Conservation (phyloP, 2,797 vertebrate species). For the Melanogrammus aeglefinus region DNA sequence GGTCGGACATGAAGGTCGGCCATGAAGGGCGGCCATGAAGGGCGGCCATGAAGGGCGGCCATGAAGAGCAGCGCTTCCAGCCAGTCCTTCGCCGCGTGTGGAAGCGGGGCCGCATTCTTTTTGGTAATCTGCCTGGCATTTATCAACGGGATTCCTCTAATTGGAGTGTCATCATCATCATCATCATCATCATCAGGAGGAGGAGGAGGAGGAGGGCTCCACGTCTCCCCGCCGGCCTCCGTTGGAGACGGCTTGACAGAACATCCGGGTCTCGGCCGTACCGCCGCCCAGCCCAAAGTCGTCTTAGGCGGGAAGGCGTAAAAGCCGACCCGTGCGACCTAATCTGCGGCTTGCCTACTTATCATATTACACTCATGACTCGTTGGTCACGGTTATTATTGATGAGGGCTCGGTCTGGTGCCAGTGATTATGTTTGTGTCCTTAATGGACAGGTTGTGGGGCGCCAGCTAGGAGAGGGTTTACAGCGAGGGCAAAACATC, state of each 20-base stretch:
- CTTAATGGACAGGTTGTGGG: constrained; percentile 35
- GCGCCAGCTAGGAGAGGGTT: constrained; percentile 5
- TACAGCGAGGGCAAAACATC: neutral
- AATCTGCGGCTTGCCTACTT: constrained; percentile 64
- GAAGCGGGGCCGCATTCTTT: constrained; percentile 62
- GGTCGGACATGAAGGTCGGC: too few species aligned
- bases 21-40: constrained; percentile 55
- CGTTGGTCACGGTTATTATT: constrained; percentile 46
- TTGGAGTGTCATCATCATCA: constrained; percentile 64
- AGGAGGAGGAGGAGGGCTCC: constrained; percentile 48
- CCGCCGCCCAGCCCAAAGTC: constrained; percentile 44
- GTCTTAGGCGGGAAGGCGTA: constrained; percentile 59
- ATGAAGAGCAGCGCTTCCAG: constrained; percentile 44
- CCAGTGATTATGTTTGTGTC: constrained; percentile 41
- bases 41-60: too few species aligned
- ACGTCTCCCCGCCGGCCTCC: constrained; percentile 53
- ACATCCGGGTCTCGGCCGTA: constrained; percentile 64
- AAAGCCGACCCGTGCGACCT: constrained; percentile 48
- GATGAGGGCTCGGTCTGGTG: constrained; percentile 48
- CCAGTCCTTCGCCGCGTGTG: constrained; percentile 59
- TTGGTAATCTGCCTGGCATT: constrained; percentile 73
- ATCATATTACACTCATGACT: constrained; percentile 64
- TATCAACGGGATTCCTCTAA: constrained; percentile 73
- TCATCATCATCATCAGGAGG: constrained; percentile 30
- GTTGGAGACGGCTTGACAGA: constrained; percentile 63